These are phyloP conservation scores for Mimas tiliae DNA, from an alignment of 2,888 invertebrate genomes.

Conservation along the genomic window DNA sequence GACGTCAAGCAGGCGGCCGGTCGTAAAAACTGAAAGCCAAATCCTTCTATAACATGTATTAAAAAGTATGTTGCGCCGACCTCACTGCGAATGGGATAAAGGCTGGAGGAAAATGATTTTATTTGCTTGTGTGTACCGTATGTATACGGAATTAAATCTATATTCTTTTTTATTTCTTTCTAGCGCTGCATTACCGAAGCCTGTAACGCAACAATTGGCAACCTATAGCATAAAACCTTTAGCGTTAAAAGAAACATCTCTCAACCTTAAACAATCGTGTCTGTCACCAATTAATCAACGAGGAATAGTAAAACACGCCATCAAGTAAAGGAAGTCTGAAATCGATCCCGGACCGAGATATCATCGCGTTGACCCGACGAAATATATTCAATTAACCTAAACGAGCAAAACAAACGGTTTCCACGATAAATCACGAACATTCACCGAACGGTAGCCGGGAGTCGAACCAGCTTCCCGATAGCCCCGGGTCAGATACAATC, in stretches of 20 bases:
- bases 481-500: slow-evolving; percentile 80
- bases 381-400: slow-evolving; percentile 71
- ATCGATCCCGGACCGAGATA: slow-evolving; percentile 9
- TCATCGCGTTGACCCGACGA: slow-evolving; percentile 28
- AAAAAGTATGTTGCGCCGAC: too few species aligned
- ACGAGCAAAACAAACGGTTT: slow-evolving; percentile 58
- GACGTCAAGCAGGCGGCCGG: too few species aligned
- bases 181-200: too few species aligned
- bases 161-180: too few species aligned
- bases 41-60: too few species aligned
- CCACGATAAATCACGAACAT: slow-evolving; percentile 73
- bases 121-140: too few species aligned
- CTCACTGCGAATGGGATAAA: too few species aligned
- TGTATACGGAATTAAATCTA: too few species aligned
- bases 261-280: background rate
- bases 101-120: too few species aligned
- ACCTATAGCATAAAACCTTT: too few species aligned
- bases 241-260: background rate
- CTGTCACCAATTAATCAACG: slow-evolving; percentile 6
- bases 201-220: too few species aligned
- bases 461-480: slow-evolving; percentile 73
- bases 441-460: slow-evolving; percentile 68
- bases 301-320: slow-evolving; percentile 6
- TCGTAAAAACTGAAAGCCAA: too few species aligned
- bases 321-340: slow-evolving; percentile 11